Conservation (phyloP, 1,140 invertebrate species). For the Triops longicaudatus region DNA sequence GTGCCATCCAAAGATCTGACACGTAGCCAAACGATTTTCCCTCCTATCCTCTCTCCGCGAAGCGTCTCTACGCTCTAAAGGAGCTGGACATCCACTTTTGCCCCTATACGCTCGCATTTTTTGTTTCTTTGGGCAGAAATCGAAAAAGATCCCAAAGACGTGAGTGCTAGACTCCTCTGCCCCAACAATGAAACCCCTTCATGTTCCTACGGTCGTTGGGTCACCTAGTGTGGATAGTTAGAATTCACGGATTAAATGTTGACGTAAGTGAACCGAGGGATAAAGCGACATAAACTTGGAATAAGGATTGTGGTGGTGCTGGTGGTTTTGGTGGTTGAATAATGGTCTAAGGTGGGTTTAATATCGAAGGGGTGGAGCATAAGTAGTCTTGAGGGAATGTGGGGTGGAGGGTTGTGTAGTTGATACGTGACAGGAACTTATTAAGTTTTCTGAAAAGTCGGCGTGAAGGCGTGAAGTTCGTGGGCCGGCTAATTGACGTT, state of each 20-base stretch:
- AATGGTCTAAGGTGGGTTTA: not conserved
- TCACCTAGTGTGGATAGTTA: too few relatives aligned
- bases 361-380: not conserved
- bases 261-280: too few relatives aligned
- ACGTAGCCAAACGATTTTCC: conserved; percentile 6
- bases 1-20: conserved; percentile 1
- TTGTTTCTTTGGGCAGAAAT: too few relatives aligned
- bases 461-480: not conserved
- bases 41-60: not conserved
- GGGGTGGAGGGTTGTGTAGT: not conserved
- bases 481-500: not conserved
- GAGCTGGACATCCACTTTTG: not conserved
- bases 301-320: not conserved
- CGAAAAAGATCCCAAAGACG: too few relatives aligned
- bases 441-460: not conserved
- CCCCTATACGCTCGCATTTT: not conserved
- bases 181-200: too few relatives aligned
- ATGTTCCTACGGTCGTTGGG: too few relatives aligned
- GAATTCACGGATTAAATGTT: too few relatives aligned
- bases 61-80: not conserved
- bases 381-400: not conserved
- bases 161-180: too few relatives aligned
- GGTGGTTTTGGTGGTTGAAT: not conserved
- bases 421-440: conserved; percentile 15
- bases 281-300: not conserved